Evolutionary conservation across 2,113 vertebrate species (phyloP).

Genomic region (Felis catus): DNA sequence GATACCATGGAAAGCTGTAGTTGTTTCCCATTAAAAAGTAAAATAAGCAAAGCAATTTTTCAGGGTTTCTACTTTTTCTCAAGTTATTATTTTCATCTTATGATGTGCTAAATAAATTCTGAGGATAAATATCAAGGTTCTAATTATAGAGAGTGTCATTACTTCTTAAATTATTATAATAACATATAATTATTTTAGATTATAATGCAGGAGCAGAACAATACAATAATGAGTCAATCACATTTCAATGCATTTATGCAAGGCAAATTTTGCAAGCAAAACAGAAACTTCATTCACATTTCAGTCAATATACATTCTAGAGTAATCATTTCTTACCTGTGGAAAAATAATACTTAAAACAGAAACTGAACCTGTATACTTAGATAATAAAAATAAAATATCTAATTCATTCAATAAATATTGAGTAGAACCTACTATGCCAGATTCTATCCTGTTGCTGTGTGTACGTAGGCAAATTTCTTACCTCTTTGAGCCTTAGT

Average conservation of each 20-base stretch:
- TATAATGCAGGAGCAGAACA: not conserved
- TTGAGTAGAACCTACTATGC: not conserved
- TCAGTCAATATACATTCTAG: not conserved
- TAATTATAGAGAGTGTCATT: not conserved
- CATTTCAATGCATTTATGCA: not conserved
- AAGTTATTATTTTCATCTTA: slow-evolving; percentile 28
- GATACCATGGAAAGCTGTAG: not conserved
- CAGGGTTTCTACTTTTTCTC: not conserved
- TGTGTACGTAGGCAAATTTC: not conserved
- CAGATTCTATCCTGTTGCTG: not conserved
- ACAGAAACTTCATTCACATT: not conserved
- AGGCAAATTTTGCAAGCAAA: slow-evolving; percentile 18
- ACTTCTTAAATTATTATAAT: not conserved
- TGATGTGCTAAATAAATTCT: slow-evolving; percentile 51
- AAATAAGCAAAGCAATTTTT: slow-evolving; percentile 38
- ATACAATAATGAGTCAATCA: not conserved
- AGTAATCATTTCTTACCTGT: not conserved
- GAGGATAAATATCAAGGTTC: not conserved
- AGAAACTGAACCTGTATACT: not conserved
- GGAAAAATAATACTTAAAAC: slow-evolving; percentile 25
- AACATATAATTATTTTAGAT: not conserved
- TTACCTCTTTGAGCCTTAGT: not conserved
- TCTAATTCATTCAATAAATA: not conserved
- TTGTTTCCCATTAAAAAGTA: slow-evolving; percentile 24
- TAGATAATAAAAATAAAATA: slow-evolving; percentile 34